Percentiles rank a stretch among this genome's conserved stretches.
Conservation (phyloP, 2,888 invertebrate genomes). For the Allolobophora icterica region DNA sequence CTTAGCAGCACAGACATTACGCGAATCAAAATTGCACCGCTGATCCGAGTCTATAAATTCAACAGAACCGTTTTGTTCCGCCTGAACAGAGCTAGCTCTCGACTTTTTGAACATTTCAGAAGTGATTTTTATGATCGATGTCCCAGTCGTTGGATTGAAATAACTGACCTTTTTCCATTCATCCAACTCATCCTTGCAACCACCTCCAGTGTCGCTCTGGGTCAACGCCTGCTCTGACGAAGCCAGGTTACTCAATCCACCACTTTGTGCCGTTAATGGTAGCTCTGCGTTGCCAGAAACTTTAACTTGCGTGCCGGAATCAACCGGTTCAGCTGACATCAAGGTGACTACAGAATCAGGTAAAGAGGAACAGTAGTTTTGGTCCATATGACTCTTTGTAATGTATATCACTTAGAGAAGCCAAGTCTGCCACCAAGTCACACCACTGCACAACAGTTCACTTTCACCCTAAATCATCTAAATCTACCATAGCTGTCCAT, state of each 20-base stretch:
- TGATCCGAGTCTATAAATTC: neutral
- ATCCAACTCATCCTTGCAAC: neutral
- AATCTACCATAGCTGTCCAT: neutral
- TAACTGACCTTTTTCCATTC: constrained; percentile 30
- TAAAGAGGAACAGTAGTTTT: neutral
- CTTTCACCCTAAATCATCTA: constrained; percentile 11
- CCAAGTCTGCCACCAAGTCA: neutral
- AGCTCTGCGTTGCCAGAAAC: neutral
- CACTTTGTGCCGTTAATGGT: constrained; percentile 6
- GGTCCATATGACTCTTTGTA: neutral
- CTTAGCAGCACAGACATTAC: neutral
- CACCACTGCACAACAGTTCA: neutral
- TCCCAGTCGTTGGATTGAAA: constrained; percentile 38
- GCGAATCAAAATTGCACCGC: neutral
- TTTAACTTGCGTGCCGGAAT: neutral
- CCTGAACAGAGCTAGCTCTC: neutral
- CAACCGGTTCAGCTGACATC: neutral
- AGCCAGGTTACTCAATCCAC: neutral
- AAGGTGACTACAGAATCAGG: neutral
- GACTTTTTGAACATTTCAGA: constrained; percentile 36
- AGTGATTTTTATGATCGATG: constrained; percentile 34
- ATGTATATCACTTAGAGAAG: neutral
- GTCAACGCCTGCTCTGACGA: neutral
- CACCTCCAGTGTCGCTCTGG: neutral
- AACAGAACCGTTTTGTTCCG: neutral